These are phyloP conservation scores for Takifugu flavidus DNA, from an alignment of 2,113 vertebrate genomes.

Conservation along the genomic window DNA sequence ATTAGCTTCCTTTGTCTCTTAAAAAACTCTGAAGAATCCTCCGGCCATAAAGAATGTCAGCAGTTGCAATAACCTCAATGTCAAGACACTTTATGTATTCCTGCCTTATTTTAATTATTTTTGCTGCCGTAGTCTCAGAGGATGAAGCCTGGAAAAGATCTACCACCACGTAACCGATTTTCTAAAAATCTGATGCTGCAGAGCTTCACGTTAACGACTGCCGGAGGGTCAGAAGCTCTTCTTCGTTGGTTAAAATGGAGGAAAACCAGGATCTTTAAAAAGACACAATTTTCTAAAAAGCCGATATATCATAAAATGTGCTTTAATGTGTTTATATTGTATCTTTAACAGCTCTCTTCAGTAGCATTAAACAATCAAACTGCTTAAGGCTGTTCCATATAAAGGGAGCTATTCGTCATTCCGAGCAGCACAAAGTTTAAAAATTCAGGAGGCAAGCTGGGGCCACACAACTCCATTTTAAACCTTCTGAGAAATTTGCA, in stretches of 20 bases:
- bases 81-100: constrained; percentile 60
- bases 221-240: constrained; percentile 21
- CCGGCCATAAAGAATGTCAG: constrained; percentile 50
- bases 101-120: constrained; percentile 24
- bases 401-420: constrained; percentile 60
- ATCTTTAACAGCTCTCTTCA: constrained; percentile 41
- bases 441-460: constrained; percentile 52
- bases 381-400: constrained; percentile 40
- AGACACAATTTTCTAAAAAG: constrained; percentile 51
- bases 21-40: constrained; percentile 40
- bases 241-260: constrained; percentile 11
- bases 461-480: constrained; percentile 56
- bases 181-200: constrained; percentile 38
- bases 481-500: constrained; percentile 60
- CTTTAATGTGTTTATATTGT: constrained; percentile 43
- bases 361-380: constrained; percentile 57
- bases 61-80: constrained; percentile 58
- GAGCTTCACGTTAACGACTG: constrained; percentile 35
- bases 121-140: constrained; percentile 40
- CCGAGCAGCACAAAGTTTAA: constrained; percentile 43
- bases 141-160: constrained; percentile 46
- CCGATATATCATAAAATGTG: constrained; percentile 40
- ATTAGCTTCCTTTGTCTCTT: constrained; percentile 64
- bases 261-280: constrained; percentile 14
- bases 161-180: constrained; percentile 46